These are phyloP conservation scores for Enoplosus armatus DNA, from an alignment of 2,797 vertebrate species.

Conservation along the genomic window DNA sequence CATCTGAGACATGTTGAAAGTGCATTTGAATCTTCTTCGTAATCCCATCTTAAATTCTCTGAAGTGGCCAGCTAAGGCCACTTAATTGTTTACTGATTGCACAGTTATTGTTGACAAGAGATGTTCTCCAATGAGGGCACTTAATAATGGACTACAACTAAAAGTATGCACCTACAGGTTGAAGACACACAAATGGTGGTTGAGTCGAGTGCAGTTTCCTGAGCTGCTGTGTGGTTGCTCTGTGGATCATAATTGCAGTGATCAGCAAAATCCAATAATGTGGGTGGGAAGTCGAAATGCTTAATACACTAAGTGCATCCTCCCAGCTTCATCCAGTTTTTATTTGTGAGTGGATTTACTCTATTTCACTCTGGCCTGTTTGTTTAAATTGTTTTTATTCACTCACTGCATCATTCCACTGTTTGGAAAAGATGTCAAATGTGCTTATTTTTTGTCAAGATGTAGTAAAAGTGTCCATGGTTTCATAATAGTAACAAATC, in stretches of 20 bases:
- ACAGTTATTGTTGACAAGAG: not conserved
- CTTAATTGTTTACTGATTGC: slow-evolving; percentile 4
- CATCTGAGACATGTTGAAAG: slow-evolving; percentile 15
- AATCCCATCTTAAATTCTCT: not conserved
- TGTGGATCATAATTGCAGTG: slow-evolving; percentile 10
- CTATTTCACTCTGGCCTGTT: not conserved
- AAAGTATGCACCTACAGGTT: not conserved
- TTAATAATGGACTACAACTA: not conserved
- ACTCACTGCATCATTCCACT: not conserved
- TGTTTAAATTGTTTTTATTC: not conserved
- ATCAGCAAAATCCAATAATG: slow-evolving; percentile 40
- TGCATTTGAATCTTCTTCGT: slow-evolving; percentile 27
- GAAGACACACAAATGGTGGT: not conserved
- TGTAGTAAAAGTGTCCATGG: not conserved
- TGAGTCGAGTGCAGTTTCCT: not conserved
- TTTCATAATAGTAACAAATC: not conserved
- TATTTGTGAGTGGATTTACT: not conserved
- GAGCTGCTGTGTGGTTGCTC: not conserved
- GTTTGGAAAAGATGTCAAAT: not conserved
- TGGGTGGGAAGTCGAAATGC: slow-evolving; percentile 15
- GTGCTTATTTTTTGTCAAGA: not conserved
- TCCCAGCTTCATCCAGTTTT: not conserved
- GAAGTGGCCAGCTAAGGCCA: no score
- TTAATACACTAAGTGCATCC: slow-evolving; percentile 21
- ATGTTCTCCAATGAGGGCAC: not conserved